phyloP scores from a whole-genome alignment of 2,797 vertebrate species.

The Phyllotis vaccarum region DNA sequence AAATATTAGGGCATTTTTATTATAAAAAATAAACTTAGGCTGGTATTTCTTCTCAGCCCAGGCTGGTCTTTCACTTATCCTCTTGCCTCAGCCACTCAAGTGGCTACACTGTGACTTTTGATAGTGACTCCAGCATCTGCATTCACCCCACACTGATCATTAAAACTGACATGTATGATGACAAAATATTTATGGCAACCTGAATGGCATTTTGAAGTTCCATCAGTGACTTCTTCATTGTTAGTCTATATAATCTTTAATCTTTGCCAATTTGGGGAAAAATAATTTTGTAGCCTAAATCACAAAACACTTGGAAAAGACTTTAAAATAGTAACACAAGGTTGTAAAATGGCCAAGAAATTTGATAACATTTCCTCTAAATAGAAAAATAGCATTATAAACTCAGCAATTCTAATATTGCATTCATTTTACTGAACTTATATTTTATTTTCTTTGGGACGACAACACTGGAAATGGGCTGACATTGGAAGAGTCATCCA shows the following conservation, averaged over 20 bases:
- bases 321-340: not conserved
- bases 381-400: not conserved
- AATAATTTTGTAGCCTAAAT: slow-evolving; percentile 18
- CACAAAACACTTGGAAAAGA: slow-evolving; percentile 12
- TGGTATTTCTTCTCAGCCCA: not conserved
- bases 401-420: not conserved
- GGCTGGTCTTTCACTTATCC: not conserved
- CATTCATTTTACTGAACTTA: not conserved
- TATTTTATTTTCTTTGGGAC: not conserved
- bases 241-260: slow-evolving; percentile 30
- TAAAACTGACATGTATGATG: slow-evolving; percentile 72
- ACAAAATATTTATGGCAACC: slow-evolving; percentile 50
- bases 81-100: not conserved
- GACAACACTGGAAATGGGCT: not conserved
- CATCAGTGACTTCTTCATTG: slow-evolving; percentile 55
- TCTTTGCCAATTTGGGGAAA: slow-evolving; percentile 54
- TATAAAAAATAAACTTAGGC: not conserved
- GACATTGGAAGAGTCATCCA: not conserved
- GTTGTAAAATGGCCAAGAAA: not conserved
- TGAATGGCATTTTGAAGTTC: slow-evolving; percentile 68
- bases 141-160: slow-evolving; percentile 76
- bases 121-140: slow-evolving; percentile 62
- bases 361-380: not conserved
- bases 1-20: not conserved
- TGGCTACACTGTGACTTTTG: not conserved